Conservation (phyloP, 2,797 vertebrate genomes). For the Periparus ater region DNA sequence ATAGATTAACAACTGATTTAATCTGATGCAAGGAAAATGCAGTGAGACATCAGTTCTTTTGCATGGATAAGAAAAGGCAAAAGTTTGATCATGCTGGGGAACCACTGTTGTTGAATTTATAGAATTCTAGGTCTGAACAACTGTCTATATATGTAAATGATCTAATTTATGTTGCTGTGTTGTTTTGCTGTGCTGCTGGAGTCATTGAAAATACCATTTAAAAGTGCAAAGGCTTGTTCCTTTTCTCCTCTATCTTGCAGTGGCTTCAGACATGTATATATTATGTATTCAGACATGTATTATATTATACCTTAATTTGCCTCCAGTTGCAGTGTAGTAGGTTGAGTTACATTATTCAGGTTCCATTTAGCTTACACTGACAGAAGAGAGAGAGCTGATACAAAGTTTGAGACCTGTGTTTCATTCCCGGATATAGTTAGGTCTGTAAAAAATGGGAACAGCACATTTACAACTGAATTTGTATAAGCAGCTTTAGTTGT, state of each 20-base stretch:
- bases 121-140: background rate
- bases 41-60: background rate
- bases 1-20: background rate
- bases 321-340: background rate
- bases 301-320: background rate
- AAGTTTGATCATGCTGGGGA: background rate
- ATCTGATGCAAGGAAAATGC: background rate
- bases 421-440: background rate
- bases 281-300: background rate
- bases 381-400: background rate
- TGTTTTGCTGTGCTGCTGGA: background rate
- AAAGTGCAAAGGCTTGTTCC: background rate
- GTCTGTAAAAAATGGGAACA: background rate
- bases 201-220: background rate
- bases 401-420: background rate
- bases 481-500: background rate
- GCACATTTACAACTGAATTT: background rate
- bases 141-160: background rate
- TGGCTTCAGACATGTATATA: background rate
- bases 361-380: background rate
- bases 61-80: background rate
- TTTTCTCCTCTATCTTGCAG: background rate
- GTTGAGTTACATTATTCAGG: background rate
- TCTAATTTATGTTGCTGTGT: background rate
- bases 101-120: background rate